Percentiles rank a stretch among this genome's conserved stretches.
Evolutionary conservation across 2,888 invertebrate species (phyloP).

Genomic region (Hybos culiciformis): DNA sequence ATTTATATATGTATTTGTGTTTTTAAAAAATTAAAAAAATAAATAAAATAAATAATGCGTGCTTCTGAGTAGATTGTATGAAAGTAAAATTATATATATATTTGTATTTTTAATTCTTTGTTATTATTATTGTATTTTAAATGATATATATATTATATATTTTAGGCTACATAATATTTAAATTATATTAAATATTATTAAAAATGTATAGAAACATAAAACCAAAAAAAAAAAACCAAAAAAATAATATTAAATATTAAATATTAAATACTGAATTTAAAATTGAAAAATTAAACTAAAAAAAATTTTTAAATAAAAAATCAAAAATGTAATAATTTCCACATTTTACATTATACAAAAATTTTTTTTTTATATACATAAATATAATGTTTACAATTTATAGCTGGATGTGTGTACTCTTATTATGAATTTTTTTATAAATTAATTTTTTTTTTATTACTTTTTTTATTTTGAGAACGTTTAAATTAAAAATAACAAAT

Average conservation of each 20-base stretch:
- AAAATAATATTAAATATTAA: too few relatives aligned
- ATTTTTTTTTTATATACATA: not conserved
- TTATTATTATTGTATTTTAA: not conserved
- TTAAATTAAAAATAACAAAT: not conserved
- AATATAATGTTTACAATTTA: too few relatives aligned
- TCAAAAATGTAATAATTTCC: slow-evolving; percentile 5
- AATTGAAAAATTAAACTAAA: too few relatives aligned
- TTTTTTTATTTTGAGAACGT: not conserved
- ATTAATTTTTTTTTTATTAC: not conserved
- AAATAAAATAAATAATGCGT: too few relatives aligned
- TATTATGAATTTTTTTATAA: not conserved
- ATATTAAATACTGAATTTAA: too few relatives aligned
- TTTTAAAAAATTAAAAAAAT: not conserved
- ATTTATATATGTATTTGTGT: too few relatives aligned
- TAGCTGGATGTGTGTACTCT: too few relatives aligned
- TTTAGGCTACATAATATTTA: too few relatives aligned
- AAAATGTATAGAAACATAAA: too few relatives aligned
- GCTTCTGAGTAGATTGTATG: not conserved
- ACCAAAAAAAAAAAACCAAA: too few relatives aligned
- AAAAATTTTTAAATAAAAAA: slow-evolving; percentile 6
- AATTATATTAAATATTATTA: too few relatives aligned
- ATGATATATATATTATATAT: too few relatives aligned
- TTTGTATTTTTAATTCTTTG: not conserved
- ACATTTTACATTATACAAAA: not conserved
- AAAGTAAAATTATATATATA: not conserved